These are phyloP conservation scores for Chaunax sp. DNA, from an alignment of 2,797 vertebrate genomes.

Conservation along the genomic window DNA sequence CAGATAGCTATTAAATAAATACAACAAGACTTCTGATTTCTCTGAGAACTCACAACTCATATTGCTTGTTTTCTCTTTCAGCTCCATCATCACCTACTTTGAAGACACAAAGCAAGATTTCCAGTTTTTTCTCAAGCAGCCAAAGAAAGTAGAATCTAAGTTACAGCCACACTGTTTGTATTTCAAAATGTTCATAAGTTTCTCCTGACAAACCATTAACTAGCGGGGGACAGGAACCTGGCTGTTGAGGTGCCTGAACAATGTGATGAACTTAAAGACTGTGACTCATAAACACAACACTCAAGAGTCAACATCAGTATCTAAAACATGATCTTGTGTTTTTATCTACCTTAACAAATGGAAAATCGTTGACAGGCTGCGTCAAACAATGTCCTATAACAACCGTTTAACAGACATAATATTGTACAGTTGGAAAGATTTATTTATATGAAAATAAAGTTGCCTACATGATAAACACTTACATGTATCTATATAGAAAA, in stretches of 20 bases:
- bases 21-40: background rate
- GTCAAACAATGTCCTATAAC: too few species aligned
- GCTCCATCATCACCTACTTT: constrained; percentile 3
- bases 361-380: too few species aligned
- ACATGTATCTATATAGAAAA: too few species aligned
- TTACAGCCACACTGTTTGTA: background rate
- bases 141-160: constrained; percentile 25
- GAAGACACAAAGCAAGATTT: constrained; percentile 64
- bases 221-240: background rate
- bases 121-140: constrained; percentile 53
- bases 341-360: background rate
- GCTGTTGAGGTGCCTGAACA: background rate
- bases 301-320: background rate
- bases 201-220: background rate
- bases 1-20: background rate
- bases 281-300: background rate
- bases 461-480: too few species aligned
- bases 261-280: background rate
- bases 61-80: constrained; percentile 22
- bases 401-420: too few species aligned
- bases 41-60: background rate
- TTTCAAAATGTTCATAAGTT: background rate
- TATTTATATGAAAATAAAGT: too few species aligned
- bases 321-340: background rate
- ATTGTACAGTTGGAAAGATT: too few species aligned